Conservation (phyloP, 2,113 vertebrate species). For the Anoplopoma fimbria region DNA sequence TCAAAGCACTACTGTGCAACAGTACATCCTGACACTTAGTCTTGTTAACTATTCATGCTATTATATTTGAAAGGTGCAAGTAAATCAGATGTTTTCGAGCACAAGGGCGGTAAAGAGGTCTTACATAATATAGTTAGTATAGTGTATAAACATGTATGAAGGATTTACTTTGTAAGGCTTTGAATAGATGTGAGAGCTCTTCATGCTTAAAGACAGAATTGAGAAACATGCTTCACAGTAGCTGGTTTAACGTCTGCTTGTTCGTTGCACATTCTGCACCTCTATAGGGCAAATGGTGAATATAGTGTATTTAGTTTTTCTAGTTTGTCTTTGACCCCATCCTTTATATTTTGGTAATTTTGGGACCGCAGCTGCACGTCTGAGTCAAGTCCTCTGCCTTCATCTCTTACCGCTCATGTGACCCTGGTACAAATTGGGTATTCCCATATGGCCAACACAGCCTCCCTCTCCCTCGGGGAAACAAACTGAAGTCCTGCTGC, state of each 20-base stretch:
- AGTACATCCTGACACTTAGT: background rate
- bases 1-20: background rate
- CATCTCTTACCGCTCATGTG: slow-evolving; percentile 30
- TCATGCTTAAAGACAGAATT: background rate
- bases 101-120: background rate
- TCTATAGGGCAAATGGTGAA: slow-evolving; percentile 4
- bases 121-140: background rate
- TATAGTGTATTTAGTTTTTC: background rate
- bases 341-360: background rate
- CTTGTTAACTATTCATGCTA: background rate
- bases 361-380: slow-evolving; percentile 5
- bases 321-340: slow-evolving; percentile 19
- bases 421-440: slow-evolving; percentile 47
- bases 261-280: background rate
- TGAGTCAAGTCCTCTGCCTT: slow-evolving; percentile 27
- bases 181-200: background rate
- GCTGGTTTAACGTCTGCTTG: background rate
- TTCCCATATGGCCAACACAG: slow-evolving; percentile 30
- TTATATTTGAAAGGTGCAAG: background rate
- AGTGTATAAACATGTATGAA: background rate
- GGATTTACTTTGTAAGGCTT: background rate
- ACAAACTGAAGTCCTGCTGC: slow-evolving; percentile 26
- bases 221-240: background rate
- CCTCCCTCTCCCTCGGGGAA: slow-evolving; percentile 23
- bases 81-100: background rate